Evolutionary conservation across 2,113 vertebrate genomes (phyloP).

Genomic region (Chionodraco myersi): DNA sequence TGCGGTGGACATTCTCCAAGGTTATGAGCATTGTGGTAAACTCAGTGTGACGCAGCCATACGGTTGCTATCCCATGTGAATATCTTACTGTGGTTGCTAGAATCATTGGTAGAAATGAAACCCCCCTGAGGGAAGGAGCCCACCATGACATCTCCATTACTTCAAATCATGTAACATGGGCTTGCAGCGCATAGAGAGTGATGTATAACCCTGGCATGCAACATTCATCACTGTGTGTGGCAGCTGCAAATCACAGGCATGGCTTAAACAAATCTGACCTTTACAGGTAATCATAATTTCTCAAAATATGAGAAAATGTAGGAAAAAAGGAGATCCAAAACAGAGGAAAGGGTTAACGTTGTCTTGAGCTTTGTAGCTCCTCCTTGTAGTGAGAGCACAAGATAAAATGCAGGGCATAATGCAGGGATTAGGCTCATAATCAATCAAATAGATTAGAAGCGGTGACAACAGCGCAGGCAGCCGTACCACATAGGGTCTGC

Average conservation of each 20-base stretch:
- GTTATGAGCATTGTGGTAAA: slow-evolving; percentile 23
- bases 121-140: slow-evolving; percentile 12
- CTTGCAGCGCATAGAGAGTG: slow-evolving; percentile 31
- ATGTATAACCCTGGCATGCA: slow-evolving; percentile 44
- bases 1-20: slow-evolving; percentile 30
- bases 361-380: slow-evolving; percentile 46
- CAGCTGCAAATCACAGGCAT: slow-evolving; percentile 55
- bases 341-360: slow-evolving; percentile 43
- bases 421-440: slow-evolving; percentile 72
- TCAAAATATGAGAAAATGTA: slow-evolving; percentile 2
- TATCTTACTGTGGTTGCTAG: slow-evolving; percentile 4
- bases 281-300: slow-evolving; percentile 48
- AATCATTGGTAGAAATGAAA: slow-evolving; percentile 47
- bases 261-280: slow-evolving; percentile 53
- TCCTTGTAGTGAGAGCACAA: slow-evolving; percentile 23
- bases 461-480: slow-evolving; percentile 69
- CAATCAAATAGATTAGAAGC: slow-evolving; percentile 78
- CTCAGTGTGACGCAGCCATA: neutral
- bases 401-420: slow-evolving; percentile 57
- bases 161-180: slow-evolving; percentile 43
- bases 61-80: slow-evolving; percentile 10
- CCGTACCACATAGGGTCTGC: slow-evolving; percentile 58
- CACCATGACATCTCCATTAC: slow-evolving; percentile 62
- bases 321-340: slow-evolving; percentile 12
- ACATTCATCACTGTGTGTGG: slow-evolving; percentile 55